Base-by-base conservation (phyloP, 2,797 vertebrate species). In the Syncerus caffer region DNA sequence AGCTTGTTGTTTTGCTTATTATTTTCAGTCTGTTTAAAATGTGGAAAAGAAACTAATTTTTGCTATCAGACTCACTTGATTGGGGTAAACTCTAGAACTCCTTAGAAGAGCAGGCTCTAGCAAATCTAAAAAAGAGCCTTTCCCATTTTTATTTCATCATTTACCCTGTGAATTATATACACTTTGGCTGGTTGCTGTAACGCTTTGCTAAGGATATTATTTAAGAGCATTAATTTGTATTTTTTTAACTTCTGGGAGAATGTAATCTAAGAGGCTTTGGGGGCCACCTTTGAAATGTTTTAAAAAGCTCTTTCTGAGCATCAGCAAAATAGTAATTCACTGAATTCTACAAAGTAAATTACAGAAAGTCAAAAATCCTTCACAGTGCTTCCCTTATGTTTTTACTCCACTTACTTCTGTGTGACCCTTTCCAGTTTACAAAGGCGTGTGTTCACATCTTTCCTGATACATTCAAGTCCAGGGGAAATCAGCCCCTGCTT, bases 341-440 rank as follows among this genome's bases (percentile, higher is more conserved):
- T 57, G 47, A 98, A 93, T 93, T 95, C 74, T 96, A 7, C 42
- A 50, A 88, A 92, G 38, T 79, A 91, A 86, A 55, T 92, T 96
- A 27, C 88, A 45, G 58, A 64, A 60, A 94, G 38, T 80, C 42
- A 95, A 90, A 38, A 93, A 76, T 27, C 1, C 53, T 96, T 95
- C 53, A 83, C 7, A 31, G 19, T 64, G 45, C 21, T 94, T 83
- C 7, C 17, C 15, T 62, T 96, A 82, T 34, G 10, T 7, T 79
- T 79, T 83, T 55, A 42, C 21, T 87, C 19, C 86, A 2, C 27
- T 96, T 84, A 45, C 21, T 62, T 94, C 23, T 85, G 4, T 51
- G 5, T 78, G 67, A 47, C 23, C 53, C 67, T 91, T 89, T 85
- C 21, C 4, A 47, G 17, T 67, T 96, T 85, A 83, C 34, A 82